Conservation (phyloP, 2,888 invertebrate species). For the Hydropsyche betteni region DNA sequence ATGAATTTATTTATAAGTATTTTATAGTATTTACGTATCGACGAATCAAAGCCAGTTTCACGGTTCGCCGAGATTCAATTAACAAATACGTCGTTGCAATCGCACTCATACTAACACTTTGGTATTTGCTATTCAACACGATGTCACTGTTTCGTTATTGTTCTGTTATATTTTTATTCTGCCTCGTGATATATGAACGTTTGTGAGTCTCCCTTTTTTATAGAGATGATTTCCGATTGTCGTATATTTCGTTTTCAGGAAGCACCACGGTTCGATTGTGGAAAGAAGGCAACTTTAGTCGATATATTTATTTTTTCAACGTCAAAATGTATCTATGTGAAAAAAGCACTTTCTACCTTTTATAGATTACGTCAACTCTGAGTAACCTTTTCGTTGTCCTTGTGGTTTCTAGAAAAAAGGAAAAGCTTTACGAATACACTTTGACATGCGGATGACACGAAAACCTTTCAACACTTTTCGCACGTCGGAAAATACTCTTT, state of each 20-base stretch:
- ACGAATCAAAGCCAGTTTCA: neutral
- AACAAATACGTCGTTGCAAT: too few species aligned
- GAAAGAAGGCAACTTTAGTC: neutral
- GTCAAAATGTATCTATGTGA: constrained; percentile 3
- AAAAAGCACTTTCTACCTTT: constrained; percentile 6
- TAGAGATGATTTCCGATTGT: constrained; percentile 18
- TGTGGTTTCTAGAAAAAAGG: constrained; percentile 1
- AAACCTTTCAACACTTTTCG: too few species aligned
- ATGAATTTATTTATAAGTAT: neutral
- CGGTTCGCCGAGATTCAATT: too few species aligned
- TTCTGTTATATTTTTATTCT: too few species aligned
- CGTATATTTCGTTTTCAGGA: constrained; percentile 9
- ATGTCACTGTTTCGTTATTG: too few species aligned
- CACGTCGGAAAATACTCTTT: too few species aligned
- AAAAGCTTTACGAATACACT: constrained; percentile 8
- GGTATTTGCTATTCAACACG: too few species aligned
- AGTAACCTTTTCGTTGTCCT: constrained; percentile 29
- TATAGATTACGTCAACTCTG: constrained; percentile 28
- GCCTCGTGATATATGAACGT: too few species aligned
- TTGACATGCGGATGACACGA: too few species aligned
- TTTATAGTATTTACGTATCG: constrained; percentile 1
- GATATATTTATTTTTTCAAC: constrained; percentile 9
- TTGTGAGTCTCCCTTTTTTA: too few species aligned
- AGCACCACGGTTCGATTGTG: too few species aligned
- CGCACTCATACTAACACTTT: too few species aligned